These are phyloP conservation scores for Aphaenogaster ashmeadi DNA, from an alignment of 1,140 invertebrate genomes.

Conservation along the genomic window DNA sequence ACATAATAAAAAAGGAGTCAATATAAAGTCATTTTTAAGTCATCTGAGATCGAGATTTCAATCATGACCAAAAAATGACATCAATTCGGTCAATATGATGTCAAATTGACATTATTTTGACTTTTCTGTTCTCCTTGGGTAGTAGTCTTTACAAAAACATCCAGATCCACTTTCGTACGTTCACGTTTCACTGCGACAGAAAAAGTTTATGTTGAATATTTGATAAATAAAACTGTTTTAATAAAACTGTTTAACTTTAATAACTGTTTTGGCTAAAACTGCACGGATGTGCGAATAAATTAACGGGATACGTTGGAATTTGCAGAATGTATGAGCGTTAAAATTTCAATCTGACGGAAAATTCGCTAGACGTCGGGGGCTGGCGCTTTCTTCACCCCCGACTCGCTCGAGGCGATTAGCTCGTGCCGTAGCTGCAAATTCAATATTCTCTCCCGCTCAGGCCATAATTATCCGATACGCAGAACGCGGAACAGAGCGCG, in stretches of 20 bases:
- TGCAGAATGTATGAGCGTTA: neutral
- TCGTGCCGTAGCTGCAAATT: constrained; percentile 46
- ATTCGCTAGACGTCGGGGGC: neutral
- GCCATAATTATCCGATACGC: constrained; percentile 54
- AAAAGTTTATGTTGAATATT: constrained; percentile 1
- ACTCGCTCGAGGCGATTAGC: neutral
- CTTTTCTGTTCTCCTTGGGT: no score
- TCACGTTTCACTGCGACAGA: neutral
- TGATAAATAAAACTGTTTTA: constrained; percentile 2
- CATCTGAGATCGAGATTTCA: no score
- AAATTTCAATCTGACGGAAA: constrained; percentile 24
- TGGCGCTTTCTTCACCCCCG: neutral
- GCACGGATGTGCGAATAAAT: neutral
- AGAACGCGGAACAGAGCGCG: constrained; percentile 13
- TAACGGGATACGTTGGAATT: neutral
- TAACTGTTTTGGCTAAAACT: neutral
- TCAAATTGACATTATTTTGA: no score
- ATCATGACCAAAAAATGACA: no score
- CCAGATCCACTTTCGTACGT: neutral
- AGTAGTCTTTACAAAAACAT: neutral
- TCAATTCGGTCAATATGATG: no score
- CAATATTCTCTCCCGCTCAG: constrained; percentile 42
- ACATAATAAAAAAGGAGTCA: no score
- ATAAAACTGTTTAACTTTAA: no score
- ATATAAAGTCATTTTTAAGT: no score